phyloP scores from a whole-genome alignment of 2,113 vertebrate species.

The Verasper variegatus region DNA sequence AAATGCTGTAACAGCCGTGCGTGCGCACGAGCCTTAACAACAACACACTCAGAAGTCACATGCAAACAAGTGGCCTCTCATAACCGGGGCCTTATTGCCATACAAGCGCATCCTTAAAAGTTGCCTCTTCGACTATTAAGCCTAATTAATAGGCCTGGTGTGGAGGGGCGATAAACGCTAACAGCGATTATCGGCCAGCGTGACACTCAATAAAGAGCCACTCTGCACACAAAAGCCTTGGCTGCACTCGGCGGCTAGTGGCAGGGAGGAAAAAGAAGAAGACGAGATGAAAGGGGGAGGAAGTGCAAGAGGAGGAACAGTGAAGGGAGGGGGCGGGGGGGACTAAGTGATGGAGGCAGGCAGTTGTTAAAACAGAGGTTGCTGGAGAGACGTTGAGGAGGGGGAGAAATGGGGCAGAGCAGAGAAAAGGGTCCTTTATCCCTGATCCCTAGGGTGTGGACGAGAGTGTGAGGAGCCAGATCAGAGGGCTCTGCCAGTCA shows the following conservation, averaged over 20 bases:
- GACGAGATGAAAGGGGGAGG: constrained; percentile 3
- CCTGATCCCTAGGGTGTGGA: constrained; percentile 68
- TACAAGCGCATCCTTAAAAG: constrained; percentile 73
- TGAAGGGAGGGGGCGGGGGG: no score
- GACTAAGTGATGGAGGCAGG: constrained; percentile 52
- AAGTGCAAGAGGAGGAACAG: constrained; percentile 14
- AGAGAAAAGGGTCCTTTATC: constrained; percentile 69
- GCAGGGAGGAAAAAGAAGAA: constrained; percentile 18
- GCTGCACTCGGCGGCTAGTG: constrained; percentile 39
- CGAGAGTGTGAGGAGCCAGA: constrained; percentile 71
- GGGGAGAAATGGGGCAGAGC: constrained; percentile 18
- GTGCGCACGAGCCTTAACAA: constrained; percentile 26
- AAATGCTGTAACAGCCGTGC: constrained; percentile 26
- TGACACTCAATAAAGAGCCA: constrained; percentile 76
- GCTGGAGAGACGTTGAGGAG: constrained; percentile 17
- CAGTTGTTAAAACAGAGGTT: constrained; percentile 63
- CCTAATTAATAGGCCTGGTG: constrained; percentile 81
- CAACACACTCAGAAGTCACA: constrained; percentile 34
- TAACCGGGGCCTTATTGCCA: constrained; percentile 47
- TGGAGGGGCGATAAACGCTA: constrained; percentile 75
- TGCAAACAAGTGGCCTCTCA: constrained; percentile 68
- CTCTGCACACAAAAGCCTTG: constrained; percentile 67
- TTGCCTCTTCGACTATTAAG: constrained; percentile 78
- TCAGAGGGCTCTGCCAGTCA: constrained; percentile 71
- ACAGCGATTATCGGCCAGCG: constrained; percentile 69